Base-by-base conservation (phyloP, 2,797 vertebrate genomes). In the Caiman crocodilus region DNA sequence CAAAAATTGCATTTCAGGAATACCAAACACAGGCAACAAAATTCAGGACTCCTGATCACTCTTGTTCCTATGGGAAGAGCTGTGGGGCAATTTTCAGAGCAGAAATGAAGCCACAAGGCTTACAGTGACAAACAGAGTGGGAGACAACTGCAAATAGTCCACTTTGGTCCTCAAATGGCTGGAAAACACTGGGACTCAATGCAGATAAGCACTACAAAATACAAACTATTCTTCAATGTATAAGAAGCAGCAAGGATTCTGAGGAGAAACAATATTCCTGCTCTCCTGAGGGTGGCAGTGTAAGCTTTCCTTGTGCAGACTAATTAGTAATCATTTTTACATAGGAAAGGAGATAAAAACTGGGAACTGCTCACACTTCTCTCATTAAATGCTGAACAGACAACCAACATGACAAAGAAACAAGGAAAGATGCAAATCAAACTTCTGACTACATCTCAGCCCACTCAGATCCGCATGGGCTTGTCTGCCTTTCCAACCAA, bases 221-320 rank as follows among this genome's bases (percentile, higher is more conserved):
- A 35, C 2, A 74, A 84, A 79, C 56, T 13, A 1, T 13, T 88
- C 93, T 56, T 96, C 94, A 85, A 81, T 90, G 79, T 74, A 35
- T 65, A n/a, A 89, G 90, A 75, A 82, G 87, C 89, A 79, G 90
- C 59, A 76, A 95, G 93, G 23, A 65, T 71, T 42, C 64, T 3
- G 14, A 75, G 64, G 76, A 81, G 59, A 67, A 84, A 84, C 7
- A 15, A 82, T 79, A 63, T 86, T 77, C 35, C 17, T 85, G 30
- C 74, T 80, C 79, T 85, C 79, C 79, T 82, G 91, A 92, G 94
- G 90, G 94, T 76, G 91, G 83, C 90, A 93, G 76, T 56, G 82
- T 84, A 80, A 63, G 7, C 58, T 83, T 75, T 78, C 91, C 84
- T 94, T 95, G 67, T 86, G 21, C 69, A 85, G 90, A 85, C 84